A percentile compares a stretch with the other conserved stretches of the same genome.
These are phyloP conservation scores for Prochilodus magdalenae DNA, from an alignment of 2,113 vertebrate genomes.

Conservation along the genomic window DNA sequence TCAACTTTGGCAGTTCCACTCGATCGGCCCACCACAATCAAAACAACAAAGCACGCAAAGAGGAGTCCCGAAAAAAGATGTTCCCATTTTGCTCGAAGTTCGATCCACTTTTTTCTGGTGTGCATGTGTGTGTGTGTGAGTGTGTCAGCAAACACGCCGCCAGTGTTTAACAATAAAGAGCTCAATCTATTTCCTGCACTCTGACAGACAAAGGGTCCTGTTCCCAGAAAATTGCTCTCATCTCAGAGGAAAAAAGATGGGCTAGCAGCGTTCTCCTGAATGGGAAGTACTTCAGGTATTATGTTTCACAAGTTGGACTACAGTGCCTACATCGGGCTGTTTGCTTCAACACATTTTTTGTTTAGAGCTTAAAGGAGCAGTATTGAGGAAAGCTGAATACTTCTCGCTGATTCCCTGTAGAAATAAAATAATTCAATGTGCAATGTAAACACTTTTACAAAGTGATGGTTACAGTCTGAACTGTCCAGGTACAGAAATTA, in stretches of 20 bases:
- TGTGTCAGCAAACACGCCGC: slow-evolving; percentile 4
- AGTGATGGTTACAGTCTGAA: not conserved
- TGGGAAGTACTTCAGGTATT: slow-evolving; percentile 13
- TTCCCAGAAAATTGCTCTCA: slow-evolving; percentile 47
- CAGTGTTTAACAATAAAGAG: slow-evolving; percentile 45
- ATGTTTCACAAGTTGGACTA: slow-evolving; percentile 6
- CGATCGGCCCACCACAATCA: slow-evolving; percentile 31
- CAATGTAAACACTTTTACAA: not conserved
- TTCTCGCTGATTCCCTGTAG: not conserved
- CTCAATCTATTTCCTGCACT: slow-evolving; percentile 32
- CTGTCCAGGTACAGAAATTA: not conserved
- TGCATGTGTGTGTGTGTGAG: slow-evolving; percentile 1
- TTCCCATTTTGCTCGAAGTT: slow-evolving; percentile 9
- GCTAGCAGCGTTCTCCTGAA: slow-evolving; percentile 34
- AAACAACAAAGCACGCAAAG: slow-evolving; percentile 7
- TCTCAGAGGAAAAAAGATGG: slow-evolving; percentile 30
- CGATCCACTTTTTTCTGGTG: slow-evolving; percentile 1
- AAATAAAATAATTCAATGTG: not conserved
- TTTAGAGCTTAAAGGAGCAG: not conserved
- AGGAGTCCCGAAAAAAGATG: not conserved
- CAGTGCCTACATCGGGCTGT: not conserved
- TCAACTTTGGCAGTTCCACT: slow-evolving; percentile 11
- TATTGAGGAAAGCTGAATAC: not conserved
- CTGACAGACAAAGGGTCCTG: slow-evolving; percentile 25
- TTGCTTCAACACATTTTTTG: not conserved